Percentiles rank a stretch among this genome's conserved stretches.
phyloP scores from a whole-genome alignment of 2,797 vertebrate species.

The Danio aesculapii region DNA sequence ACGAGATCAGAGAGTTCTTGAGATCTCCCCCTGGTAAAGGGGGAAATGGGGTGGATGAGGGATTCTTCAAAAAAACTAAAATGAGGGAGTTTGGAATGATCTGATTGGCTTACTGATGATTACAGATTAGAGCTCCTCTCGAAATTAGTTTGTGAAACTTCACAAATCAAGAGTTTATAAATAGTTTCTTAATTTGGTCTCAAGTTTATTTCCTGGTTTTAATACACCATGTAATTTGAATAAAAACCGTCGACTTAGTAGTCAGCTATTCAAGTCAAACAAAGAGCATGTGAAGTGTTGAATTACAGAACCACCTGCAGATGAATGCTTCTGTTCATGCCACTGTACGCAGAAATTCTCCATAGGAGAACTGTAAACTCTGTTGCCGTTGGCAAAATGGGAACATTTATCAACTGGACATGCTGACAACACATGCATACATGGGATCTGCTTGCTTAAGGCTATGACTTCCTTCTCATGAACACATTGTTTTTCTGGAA shows the following conservation, averaged over 20 bases:
- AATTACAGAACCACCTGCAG: not conserved
- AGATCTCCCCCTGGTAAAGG: no score
- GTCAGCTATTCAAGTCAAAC: not conserved
- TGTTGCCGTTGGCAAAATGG: not conserved
- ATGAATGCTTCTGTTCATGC: not conserved
- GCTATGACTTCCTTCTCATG: not conserved
- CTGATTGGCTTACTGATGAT: no score
- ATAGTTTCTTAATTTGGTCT: no score
- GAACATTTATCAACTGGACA: not conserved
- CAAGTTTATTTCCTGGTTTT: not conserved
- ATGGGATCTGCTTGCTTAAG: not conserved
- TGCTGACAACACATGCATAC: not conserved
- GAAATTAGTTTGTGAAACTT: no score
- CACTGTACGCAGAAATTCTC: not conserved
- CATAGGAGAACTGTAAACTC: not conserved
- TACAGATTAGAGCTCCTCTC: no score
- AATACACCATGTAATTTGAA: conserved; percentile 13
- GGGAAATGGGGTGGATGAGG: no score
- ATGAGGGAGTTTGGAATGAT: no score
- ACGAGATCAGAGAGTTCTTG: no score
- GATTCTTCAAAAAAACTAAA: no score
- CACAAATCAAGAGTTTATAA: no score
- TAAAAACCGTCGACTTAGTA: conserved; percentile 27
- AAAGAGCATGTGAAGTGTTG: not conserved
- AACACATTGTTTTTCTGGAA: not conserved